Conservation (phyloP, 2,113 vertebrate species). For the Zapornia atra region DNA sequence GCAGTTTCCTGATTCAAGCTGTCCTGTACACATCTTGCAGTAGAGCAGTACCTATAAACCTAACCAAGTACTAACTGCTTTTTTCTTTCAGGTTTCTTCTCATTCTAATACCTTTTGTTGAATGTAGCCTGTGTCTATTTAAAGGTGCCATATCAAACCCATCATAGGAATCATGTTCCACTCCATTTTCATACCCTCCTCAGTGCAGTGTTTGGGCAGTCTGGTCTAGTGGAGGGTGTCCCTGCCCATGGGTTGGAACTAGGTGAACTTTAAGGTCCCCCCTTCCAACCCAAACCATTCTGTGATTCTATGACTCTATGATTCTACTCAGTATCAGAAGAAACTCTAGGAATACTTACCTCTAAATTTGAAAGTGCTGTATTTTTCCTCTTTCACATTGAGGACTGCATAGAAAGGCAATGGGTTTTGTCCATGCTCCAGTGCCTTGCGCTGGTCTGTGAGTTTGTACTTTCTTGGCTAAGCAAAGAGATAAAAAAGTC, state of each 20-base stretch:
- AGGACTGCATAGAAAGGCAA: constrained; percentile 80
- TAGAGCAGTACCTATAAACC: neutral
- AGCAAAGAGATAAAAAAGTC: neutral
- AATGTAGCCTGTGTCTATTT: neutral
- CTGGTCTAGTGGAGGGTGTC: too few relatives aligned
- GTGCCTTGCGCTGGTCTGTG: constrained; percentile 74
- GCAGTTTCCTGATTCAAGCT: neutral
- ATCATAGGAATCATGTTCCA: neutral
- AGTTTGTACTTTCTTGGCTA: constrained; percentile 62
- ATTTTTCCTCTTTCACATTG: constrained; percentile 74
- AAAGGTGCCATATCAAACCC: neutral
- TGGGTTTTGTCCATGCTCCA: constrained; percentile 79
- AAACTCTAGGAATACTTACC: constrained; percentile 24
- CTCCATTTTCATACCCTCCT: neutral
- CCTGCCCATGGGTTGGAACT: too few relatives aligned
- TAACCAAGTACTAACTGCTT: neutral
- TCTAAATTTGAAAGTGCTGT: constrained; percentile 60
- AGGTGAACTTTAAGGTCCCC: too few relatives aligned
- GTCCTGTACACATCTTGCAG: neutral
- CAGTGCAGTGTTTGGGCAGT: neutral
- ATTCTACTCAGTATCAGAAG: neutral
- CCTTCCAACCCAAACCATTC: too few relatives aligned
- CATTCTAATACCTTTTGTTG: neutral
- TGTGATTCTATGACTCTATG: too few relatives aligned
- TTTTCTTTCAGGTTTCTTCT: neutral